Evolutionary conservation across 2,888 invertebrate species (phyloP).

Genomic region (Oscheius myriophilus): DNA sequence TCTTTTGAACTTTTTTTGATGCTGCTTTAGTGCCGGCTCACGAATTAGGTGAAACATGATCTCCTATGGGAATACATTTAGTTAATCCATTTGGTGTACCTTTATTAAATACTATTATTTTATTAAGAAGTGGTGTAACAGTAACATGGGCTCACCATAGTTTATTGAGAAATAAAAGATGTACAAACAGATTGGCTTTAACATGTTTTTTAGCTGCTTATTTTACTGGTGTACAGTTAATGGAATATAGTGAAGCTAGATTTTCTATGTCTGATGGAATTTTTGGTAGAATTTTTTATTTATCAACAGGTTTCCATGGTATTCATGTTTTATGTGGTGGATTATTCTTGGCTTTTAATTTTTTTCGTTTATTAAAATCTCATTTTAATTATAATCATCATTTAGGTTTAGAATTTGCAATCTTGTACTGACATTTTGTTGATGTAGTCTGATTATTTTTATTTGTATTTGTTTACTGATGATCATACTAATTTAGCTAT

Average conservation of each 20-base stretch:
- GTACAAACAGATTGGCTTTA: constrained; percentile 74
- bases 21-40: constrained; percentile 73
- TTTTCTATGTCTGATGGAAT: constrained; percentile 77
- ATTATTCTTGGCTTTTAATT: constrained; percentile 75
- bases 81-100: constrained; percentile 81
- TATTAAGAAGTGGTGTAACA: constrained; percentile 80
- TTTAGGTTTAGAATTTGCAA: constrained; percentile 79
- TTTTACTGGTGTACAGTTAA: constrained; percentile 79
- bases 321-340: constrained; percentile 80
- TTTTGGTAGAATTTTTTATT: constrained; percentile 80
- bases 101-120: constrained; percentile 80
- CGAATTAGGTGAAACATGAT: constrained; percentile 78
- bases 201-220: constrained; percentile 78
- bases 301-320: constrained; percentile 82
- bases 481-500: constrained; percentile 58
- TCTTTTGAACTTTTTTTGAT: constrained; percentile 75
- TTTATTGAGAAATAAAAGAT: constrained; percentile 73
- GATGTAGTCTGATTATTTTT: constrained; percentile 67
- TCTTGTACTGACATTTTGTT: constrained; percentile 78
- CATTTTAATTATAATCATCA: constrained; percentile 77
- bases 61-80: constrained; percentile 77
- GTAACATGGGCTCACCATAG: constrained; percentile 78
- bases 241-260: constrained; percentile 79
- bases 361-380: constrained; percentile 74
- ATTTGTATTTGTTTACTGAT: constrained; percentile 67